Conservation (phyloP, 2,888 invertebrate genomes). For the Arctia plantaginis region DNA sequence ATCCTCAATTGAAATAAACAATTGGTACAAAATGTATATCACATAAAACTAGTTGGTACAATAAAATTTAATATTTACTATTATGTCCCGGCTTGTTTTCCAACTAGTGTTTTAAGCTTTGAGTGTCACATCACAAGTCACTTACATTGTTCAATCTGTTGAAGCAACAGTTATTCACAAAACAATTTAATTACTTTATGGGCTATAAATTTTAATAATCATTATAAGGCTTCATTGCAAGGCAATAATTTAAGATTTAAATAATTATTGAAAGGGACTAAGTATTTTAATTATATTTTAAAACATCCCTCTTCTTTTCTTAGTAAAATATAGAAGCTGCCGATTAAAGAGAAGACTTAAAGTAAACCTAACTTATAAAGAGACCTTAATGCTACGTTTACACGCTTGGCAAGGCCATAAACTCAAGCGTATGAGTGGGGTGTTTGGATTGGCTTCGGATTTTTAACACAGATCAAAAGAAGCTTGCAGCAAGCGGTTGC, state of each 20-base stretch:
- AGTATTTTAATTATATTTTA: not conserved
- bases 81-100: not conserved
- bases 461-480: no score
- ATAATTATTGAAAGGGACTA: not conserved
- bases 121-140: not conserved
- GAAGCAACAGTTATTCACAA: not conserved
- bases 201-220: no score
- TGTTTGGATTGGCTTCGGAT: no score
- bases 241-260: no score
- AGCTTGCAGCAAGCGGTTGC: no score
- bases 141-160: not conserved
- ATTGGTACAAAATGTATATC: not conserved
- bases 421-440: no score
- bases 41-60: not conserved
- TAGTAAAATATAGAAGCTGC: not conserved
- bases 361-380: no score
- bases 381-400: no score
- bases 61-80: conserved; percentile 1
- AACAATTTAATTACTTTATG: not conserved
- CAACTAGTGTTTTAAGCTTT: not conserved
- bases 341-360: not conserved
- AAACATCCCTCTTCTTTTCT: not conserved
- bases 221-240: no score
- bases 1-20: not conserved
- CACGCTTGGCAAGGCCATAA: no score